phyloP scores from a whole-genome alignment of 2,888 invertebrate genomes.

The Germaria angustata region DNA sequence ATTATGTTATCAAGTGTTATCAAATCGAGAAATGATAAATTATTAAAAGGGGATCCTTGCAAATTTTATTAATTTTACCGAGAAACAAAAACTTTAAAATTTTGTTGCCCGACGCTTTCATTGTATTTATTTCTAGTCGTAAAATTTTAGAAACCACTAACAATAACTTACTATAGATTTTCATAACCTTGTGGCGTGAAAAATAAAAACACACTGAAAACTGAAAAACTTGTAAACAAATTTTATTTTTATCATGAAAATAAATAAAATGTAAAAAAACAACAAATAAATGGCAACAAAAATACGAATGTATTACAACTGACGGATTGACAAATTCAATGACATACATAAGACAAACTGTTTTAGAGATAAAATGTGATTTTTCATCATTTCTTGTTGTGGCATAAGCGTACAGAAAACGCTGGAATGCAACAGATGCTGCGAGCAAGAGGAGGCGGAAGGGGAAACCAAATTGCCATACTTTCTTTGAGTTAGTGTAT shows the following conservation, averaged over 20 bases:
- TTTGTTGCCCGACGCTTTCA: not conserved
- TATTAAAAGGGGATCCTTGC: too few relatives aligned
- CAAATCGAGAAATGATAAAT: too few relatives aligned
- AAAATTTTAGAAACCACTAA: not conserved
- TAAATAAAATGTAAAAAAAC: conserved; percentile 2
- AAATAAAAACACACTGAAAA: conserved; percentile 38
- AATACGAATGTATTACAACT: conserved; percentile 50
- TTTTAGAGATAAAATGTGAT: conserved; percentile 43
- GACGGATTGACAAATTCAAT: conserved; percentile 60
- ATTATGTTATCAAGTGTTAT: too few relatives aligned
- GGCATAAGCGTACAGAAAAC: conserved; percentile 3
- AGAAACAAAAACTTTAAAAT: not conserved
- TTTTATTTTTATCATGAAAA: conserved; percentile 42
- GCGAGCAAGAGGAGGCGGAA: not conserved
- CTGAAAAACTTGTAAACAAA: conserved; percentile 40
- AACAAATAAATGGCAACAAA: conserved; percentile 3
- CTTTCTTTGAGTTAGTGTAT: too few relatives aligned
- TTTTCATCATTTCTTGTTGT: conserved; percentile 14
- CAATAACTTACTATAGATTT: conserved; percentile 34
- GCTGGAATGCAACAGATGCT: conserved; percentile 3
- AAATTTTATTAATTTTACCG: too few relatives aligned
- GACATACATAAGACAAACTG: conserved; percentile 52
- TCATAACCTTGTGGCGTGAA: conserved; percentile 60
- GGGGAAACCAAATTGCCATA: not conserved
- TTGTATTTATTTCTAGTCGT: not conserved